A percentile compares a stretch with the other conserved stretches of the same genome.
Conservation (phyloP, 2,888 invertebrate species). For the Rhabditoides inermis region DNA sequence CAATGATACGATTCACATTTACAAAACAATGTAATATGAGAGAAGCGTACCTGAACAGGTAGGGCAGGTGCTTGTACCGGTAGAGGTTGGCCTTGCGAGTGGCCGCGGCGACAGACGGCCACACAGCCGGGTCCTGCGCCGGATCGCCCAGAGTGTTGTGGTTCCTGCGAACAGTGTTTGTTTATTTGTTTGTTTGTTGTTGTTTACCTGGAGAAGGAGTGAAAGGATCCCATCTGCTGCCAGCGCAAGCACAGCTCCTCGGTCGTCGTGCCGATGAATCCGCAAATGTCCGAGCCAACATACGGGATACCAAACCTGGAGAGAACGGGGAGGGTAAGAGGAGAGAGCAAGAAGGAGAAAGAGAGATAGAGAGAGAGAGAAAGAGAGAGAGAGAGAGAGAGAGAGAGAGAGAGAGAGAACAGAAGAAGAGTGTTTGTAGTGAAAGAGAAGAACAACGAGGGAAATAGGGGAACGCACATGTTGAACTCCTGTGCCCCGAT, state of each 20-base stretch:
- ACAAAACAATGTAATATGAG: no score
- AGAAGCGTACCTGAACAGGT: slow-evolving; percentile 43
- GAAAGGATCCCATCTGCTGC: slow-evolving; percentile 54
- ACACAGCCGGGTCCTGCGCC: slow-evolving; percentile 46
- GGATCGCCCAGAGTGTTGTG: slow-evolving; percentile 38
- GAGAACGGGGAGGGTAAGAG: background rate
- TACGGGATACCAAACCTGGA: slow-evolving; percentile 11
- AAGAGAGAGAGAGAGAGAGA: background rate
- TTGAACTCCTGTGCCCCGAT: slow-evolving; percentile 39
- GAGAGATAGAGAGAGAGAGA: slow-evolving; percentile 6
- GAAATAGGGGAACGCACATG: slow-evolving; percentile 14
- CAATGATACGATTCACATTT: background rate
- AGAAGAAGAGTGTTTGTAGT: slow-evolving; percentile 1
- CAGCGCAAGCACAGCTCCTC: slow-evolving; percentile 63
- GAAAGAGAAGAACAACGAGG: background rate
- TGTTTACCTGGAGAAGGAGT: slow-evolving; percentile 36
- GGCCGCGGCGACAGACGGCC: slow-evolving; percentile 45
- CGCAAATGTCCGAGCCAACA: slow-evolving; percentile 56
- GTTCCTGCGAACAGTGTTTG: slow-evolving; percentile 47
- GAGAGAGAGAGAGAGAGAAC: slow-evolving; percentile 1
- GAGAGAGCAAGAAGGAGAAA: slow-evolving; percentile 1
- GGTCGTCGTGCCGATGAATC: slow-evolving; percentile 54
- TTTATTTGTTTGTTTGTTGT: background rate
- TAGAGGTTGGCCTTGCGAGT: slow-evolving; percentile 43
- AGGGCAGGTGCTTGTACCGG: slow-evolving; percentile 46